A percentile compares a stretch with the other conserved stretches of the same genome.
phyloP scores from a whole-genome alignment of 2,113 vertebrate species.

The Myotis davidii region DNA sequence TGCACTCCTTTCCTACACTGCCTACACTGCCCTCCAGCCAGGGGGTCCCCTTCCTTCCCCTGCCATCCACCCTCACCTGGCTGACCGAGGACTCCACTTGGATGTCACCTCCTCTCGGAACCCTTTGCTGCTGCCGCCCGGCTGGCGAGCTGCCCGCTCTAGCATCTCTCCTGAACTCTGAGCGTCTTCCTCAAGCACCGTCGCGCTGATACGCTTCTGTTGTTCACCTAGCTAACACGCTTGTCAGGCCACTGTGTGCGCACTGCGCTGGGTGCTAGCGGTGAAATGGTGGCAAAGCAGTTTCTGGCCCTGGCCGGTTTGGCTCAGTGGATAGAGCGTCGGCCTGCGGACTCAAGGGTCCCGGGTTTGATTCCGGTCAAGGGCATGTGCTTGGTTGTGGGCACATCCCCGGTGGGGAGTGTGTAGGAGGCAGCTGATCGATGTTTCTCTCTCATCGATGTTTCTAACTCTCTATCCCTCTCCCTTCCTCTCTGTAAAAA shows the following conservation, averaged over 20 bases:
- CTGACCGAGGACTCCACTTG: not conserved
- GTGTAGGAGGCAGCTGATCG: no score
- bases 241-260: not conserved
- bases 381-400: no score
- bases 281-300: not conserved
- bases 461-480: no score
- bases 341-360: no score
- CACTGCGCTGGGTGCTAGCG: not conserved
- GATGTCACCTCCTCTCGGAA: not conserved
- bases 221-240: not conserved
- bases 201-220: not conserved
- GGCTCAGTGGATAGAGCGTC: no score
- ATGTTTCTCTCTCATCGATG: no score
- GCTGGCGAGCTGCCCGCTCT: not conserved
- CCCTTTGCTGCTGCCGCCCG: not conserved
- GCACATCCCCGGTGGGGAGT: no score
- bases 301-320: no score
- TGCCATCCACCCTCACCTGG: not conserved
- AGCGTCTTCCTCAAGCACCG: not conserved
- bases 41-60: not conserved
- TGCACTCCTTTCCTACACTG: not conserved
- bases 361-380: no score
- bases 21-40: not conserved
- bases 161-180: not conserved
- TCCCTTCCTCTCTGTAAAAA: no score